phyloP scores from a whole-genome alignment of 2,888 invertebrate genomes.

The Taenaris catops region DNA sequence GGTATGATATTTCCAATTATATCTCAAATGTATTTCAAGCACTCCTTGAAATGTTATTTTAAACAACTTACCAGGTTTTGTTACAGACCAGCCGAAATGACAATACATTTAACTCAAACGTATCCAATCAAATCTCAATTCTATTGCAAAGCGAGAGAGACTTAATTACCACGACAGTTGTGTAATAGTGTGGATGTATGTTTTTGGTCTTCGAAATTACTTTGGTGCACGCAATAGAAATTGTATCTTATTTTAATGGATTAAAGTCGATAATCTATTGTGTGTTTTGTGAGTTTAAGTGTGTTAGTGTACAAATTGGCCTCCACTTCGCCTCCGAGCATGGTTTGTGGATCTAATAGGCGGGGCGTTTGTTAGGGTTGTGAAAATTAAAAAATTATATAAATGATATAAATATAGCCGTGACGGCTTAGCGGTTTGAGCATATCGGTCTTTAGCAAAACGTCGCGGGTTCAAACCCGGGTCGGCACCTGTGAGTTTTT shows the following conservation, averaged over 20 bases:
- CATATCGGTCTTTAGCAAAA: too few relatives aligned
- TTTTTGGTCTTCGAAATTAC: conserved; percentile 11
- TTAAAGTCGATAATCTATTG: not conserved
- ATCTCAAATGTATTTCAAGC: too few relatives aligned
- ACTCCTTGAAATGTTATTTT: not conserved
- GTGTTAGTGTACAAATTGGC: conserved; percentile 60
- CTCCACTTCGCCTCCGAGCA: conserved; percentile 62
- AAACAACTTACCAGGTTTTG: not conserved
- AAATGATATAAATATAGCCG: too few relatives aligned
- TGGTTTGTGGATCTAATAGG: conserved; percentile 55
- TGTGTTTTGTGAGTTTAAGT: conserved; percentile 14
- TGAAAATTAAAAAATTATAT: too few relatives aligned
- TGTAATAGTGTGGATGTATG: conserved; percentile 10
- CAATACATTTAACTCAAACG: not conserved
- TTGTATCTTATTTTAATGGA: not conserved
- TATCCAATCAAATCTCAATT: not conserved
- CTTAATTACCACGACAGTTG: not conserved
- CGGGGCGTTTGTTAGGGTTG: conserved; percentile 53
- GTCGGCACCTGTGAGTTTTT: too few relatives aligned
- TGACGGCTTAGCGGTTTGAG: too few relatives aligned
- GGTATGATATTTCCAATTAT: too few relatives aligned
- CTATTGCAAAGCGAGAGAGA: not conserved
- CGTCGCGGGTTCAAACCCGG: too few relatives aligned
- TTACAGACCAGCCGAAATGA: conserved; percentile 1
- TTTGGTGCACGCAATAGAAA: not conserved